These are phyloP conservation scores for Acleris literana DNA, from an alignment of 2,888 invertebrate species.

Conservation along the genomic window DNA sequence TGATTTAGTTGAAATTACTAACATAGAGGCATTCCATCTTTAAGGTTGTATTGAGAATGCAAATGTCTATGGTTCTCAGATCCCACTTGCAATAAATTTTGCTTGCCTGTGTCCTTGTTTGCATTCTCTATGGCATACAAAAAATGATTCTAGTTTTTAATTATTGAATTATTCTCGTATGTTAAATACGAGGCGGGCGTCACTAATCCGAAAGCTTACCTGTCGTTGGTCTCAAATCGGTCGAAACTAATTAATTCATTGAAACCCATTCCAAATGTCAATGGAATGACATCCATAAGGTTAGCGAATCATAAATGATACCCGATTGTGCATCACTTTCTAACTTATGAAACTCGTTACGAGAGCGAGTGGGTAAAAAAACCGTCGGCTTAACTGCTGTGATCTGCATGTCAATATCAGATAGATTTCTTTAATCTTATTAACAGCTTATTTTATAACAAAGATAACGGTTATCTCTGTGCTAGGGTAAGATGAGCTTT, in stretches of 20 bases:
- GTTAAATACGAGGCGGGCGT: slow-evolving; percentile 19
- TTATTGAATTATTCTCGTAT: slow-evolving; percentile 5
- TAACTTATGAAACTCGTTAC: neutral
- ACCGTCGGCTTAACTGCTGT: slow-evolving; percentile 19
- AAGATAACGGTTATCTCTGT: neutral
- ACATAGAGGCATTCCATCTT: too few relatives aligned
- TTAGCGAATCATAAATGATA: slow-evolving; percentile 17
- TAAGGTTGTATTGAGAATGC: too few relatives aligned
- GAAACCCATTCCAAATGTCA: slow-evolving; percentile 22
- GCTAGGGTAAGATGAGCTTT: slow-evolving; percentile 12
- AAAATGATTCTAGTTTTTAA: neutral
- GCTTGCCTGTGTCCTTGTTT: too few relatives aligned
- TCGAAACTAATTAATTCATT: slow-evolving; percentile 31
- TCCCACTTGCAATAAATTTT: too few relatives aligned
- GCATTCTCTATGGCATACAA: too few relatives aligned
- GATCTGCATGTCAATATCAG: slow-evolving; percentile 36
- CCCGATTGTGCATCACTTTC: slow-evolving; percentile 9
- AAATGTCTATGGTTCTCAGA: too few relatives aligned
- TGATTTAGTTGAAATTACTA: too few relatives aligned
- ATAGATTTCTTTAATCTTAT: slow-evolving; percentile 33
- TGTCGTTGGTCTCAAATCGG: slow-evolving; percentile 6
- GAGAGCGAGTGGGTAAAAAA: slow-evolving; percentile 1
- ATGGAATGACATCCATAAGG: slow-evolving; percentile 32
- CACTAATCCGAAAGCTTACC: slow-evolving; percentile 11
- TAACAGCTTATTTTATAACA: slow-evolving; percentile 29